A percentile compares a stretch with the other conserved stretches of the same genome.
Conservation (phyloP, 2,888 invertebrate species). For the Zonitis immaculata region DNA sequence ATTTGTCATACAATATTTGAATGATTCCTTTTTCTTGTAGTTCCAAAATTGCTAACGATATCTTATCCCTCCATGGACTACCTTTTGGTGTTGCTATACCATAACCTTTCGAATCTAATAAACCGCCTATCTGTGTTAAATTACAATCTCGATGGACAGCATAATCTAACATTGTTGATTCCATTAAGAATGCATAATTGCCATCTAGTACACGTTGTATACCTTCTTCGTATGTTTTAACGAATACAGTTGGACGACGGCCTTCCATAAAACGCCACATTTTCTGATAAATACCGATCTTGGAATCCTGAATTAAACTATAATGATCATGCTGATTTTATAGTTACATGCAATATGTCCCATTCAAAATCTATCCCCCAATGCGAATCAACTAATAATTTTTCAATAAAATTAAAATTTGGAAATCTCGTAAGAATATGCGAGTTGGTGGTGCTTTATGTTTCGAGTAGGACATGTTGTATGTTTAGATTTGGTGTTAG, state of each 20-base stretch:
- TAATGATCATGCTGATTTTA: no score
- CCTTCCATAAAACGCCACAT: constrained; percentile 96
- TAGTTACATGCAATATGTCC: no score
- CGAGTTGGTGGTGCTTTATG: no score
- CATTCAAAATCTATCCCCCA: no score
- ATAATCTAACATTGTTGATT: constrained; percentile 96
- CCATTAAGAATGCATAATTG: constrained; percentile 97
- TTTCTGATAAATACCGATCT: constrained; percentile 72
- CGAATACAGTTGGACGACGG: constrained; percentile 75
- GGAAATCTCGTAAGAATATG: no score
- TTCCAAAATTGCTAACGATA: constrained; percentile 90
- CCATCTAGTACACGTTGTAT: constrained; percentile 79
- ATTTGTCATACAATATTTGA: constrained; percentile 91
- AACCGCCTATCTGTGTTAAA: constrained; percentile 93
- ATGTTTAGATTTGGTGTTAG: no score
- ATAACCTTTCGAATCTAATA: constrained; percentile 78
- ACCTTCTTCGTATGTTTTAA: constrained; percentile 87
- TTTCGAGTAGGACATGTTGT: no score
- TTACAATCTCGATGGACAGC: constrained; percentile 93
- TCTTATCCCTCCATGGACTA: constrained; percentile 94
- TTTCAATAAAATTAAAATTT: no score
- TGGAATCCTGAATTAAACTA: constrained; percentile 59
- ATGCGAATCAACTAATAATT: no score
- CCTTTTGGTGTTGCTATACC: constrained; percentile 97
- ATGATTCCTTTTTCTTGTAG: constrained; percentile 93